Conservation (phyloP, 2,113 vertebrate genomes). For the Psammodynastes pulverulentus region DNA sequence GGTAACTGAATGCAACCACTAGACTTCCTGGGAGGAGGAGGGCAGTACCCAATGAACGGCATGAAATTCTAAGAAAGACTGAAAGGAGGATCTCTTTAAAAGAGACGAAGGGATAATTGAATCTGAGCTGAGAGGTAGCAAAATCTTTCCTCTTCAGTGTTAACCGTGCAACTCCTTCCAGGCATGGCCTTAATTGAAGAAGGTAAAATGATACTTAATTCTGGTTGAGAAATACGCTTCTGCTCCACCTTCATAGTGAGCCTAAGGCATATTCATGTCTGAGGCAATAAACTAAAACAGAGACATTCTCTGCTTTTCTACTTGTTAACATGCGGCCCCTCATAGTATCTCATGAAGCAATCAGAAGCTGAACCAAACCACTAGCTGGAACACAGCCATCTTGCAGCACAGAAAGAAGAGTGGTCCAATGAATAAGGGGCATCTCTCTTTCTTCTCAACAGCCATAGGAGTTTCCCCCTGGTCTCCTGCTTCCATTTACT, state of each 20-base stretch:
- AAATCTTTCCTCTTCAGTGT: not conserved
- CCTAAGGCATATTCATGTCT: not conserved
- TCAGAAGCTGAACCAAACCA: no score
- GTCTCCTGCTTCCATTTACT: slow-evolving; percentile 62
- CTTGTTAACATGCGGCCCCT: not conserved
- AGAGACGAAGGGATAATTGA: not conserved
- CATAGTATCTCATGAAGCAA: not conserved
- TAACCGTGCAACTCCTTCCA: not conserved
- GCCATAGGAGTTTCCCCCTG: slow-evolving; percentile 60
- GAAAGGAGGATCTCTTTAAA: not conserved
- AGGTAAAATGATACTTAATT: not conserved
- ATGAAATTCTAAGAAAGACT: not conserved
- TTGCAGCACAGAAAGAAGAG: not conserved
- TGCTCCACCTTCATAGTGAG: not conserved
- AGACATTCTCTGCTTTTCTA: not conserved
- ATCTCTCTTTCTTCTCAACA: slow-evolving; percentile 26
- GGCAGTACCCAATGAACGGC: not conserved
- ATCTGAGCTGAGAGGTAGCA: not conserved
- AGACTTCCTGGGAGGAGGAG: not conserved
- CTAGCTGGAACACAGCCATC: not conserved
- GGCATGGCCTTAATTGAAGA: not conserved
- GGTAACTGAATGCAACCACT: not conserved
- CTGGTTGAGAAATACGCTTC: not conserved
- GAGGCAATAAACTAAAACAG: not conserved
- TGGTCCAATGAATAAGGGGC: not conserved